phyloP scores from a whole-genome alignment of 2,113 vertebrate species.

The Phrynocephalus versicolor region DNA sequence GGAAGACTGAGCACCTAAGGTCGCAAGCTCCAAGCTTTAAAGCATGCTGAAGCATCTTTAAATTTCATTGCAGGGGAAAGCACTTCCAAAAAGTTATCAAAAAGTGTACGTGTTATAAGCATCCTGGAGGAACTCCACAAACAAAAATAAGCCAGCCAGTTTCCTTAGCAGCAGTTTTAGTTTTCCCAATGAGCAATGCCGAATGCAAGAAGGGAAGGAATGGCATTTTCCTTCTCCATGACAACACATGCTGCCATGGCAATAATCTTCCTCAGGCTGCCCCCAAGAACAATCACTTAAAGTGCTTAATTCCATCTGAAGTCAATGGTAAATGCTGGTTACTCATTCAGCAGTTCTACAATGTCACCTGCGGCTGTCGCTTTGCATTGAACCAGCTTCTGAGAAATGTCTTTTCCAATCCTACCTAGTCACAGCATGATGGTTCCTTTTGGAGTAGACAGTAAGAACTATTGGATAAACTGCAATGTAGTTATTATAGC shows the following conservation, averaged over 20 bases:
- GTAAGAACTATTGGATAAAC: conserved; percentile 24
- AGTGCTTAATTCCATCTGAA: conserved; percentile 61
- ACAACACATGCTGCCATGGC: conserved; percentile 64
- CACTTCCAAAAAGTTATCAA: not conserved
- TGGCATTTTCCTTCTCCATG: conserved; percentile 56
- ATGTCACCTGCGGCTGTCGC: conserved; percentile 57
- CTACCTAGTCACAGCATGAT: not conserved
- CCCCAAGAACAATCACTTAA: conserved; percentile 59
- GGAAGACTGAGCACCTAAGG: not conserved
- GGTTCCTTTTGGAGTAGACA: conserved; percentile 28
- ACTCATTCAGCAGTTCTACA: conserved; percentile 60
- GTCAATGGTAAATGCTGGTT: conserved; percentile 58
- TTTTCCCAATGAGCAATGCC: not conserved
- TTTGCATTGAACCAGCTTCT: conserved; percentile 53
- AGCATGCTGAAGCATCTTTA: not conserved
- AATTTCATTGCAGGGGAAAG: not conserved
- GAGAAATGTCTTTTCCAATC: conserved; percentile 41
- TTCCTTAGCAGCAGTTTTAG: conserved; percentile 24
- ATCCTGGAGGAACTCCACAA: not conserved
- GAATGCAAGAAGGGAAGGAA: conserved; percentile 64
- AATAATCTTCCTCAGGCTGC: conserved; percentile 60
- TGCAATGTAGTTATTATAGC: not conserved
- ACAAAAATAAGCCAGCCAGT: not conserved
- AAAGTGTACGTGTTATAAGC: not conserved
- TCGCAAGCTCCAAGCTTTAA: not conserved